Percentiles rank a stretch among this genome's conserved stretches.
These are phyloP conservation scores for Platycheirus albimanus DNA, from an alignment of 2,888 invertebrate species.

Conservation along the genomic window DNA sequence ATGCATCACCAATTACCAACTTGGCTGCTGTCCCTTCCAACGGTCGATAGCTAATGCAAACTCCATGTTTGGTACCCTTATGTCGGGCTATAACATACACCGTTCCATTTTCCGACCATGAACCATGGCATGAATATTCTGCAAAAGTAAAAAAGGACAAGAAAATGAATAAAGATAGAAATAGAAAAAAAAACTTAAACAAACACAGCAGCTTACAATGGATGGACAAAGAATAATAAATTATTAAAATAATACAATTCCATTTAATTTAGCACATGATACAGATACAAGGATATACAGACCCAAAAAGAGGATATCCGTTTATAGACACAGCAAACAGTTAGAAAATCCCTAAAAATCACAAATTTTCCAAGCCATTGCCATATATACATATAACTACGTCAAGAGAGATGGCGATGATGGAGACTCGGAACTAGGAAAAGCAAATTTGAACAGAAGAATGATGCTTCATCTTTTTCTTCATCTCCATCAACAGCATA, in stretches of 20 bases:
- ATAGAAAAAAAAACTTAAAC: constrained; percentile 20
- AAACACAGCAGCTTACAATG: constrained; percentile 53
- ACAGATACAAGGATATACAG: background rate
- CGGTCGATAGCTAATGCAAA: constrained; percentile 82
- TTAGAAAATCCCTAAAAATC: constrained; percentile 13
- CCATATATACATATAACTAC: too few relatives aligned
- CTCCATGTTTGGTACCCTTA: constrained; percentile 82
- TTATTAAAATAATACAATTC: constrained; percentile 71
- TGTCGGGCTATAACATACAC: constrained; percentile 89
- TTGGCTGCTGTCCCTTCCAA: constrained; percentile 81
- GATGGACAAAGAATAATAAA: constrained; percentile 61
- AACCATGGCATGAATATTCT: constrained; percentile 95
- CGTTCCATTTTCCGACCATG: constrained; percentile 94
- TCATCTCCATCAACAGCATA: constrained; percentile 33
- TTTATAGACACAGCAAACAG: background rate
- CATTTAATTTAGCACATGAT: constrained; percentile 44
- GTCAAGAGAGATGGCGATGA: background rate
- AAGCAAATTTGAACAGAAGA: constrained; percentile 55
- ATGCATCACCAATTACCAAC: constrained; percentile 82
- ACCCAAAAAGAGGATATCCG: constrained; percentile 25
- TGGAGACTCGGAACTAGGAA: constrained; percentile 4
- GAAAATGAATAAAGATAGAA: constrained; percentile 27
- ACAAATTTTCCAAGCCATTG: constrained; percentile 9
- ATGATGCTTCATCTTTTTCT: constrained; percentile 21
- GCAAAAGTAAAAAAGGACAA: constrained; percentile 70